Base-by-base conservation (phyloP, 2,888 invertebrate species). In the Desoria tigrina region DNA sequence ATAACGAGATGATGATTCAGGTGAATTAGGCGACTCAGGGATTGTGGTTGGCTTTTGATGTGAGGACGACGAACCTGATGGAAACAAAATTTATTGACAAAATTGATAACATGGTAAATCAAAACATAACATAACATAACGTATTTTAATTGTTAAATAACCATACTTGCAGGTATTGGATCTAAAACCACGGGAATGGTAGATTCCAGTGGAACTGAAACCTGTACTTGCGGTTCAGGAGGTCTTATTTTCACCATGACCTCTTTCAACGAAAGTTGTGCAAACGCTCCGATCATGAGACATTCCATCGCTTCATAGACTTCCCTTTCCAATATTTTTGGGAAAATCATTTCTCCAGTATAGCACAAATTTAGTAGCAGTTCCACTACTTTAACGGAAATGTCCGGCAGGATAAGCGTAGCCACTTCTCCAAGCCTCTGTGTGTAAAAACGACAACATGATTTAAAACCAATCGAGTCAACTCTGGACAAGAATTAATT, bases 361-460 rank as follows among this genome's bases (percentile, higher is more conserved):
- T 75, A 75, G 16, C 69, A 69, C 14, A 75, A 58, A 11, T 65
- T 61, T 6, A 74, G 26, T 1, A 75, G 51, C 9, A 50, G 49
- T 57, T 66, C 63, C 75, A 75, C 71, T 0, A 61, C 68, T 37
- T 53, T 50, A 16, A 60, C 58, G 0, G 32, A 59, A 27, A 75
- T 69, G 42, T 73, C 73, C 0, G 75, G 75, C 18, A 75, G 45
- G 16, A 75, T 56, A 7, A 75, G n/a, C 1, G 65, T 58, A 3
- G 66, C 70, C 1, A 69, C 51, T 65, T 74, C 72, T 23, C 68
- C 69, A 21, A 61, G 55, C 49, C 63, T 71, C 74, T 73, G 37
- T 9, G 4, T 4, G 16, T 45, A 6, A 45, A 16, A 45, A 21
- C 4, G 16, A 39, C 39, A 39, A 59, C 57, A 24, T 27, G 24